phyloP scores from a whole-genome alignment of 2,888 invertebrate species.

The Eurois occulta region DNA sequence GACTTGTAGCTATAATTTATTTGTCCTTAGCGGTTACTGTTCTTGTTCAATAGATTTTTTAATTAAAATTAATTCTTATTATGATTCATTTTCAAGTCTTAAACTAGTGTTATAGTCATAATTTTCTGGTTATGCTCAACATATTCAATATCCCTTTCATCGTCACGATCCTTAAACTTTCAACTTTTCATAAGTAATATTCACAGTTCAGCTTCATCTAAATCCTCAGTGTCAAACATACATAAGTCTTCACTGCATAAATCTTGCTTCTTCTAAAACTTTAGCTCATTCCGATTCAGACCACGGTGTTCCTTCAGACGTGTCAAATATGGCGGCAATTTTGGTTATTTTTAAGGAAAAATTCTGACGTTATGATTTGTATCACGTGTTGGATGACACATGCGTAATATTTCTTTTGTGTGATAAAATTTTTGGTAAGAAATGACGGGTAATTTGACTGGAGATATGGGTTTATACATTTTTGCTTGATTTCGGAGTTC shows the following conservation, averaged over 20 bases:
- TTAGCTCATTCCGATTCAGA: constrained; percentile 73
- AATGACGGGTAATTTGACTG: constrained; percentile 51
- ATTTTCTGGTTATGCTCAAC: neutral
- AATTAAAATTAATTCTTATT: neutral
- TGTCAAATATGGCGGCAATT: constrained; percentile 76
- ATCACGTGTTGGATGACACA: constrained; percentile 68
- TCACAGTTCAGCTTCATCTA: constrained; percentile 42
- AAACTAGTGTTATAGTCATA: no score
- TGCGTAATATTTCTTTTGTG: constrained; percentile 61
- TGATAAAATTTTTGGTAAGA: constrained; percentile 54
- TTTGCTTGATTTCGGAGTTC: constrained; percentile 24
- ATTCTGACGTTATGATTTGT: constrained; percentile 72
- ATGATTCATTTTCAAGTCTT: neutral
- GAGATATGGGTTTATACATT: constrained; percentile 37
- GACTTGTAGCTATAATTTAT: neutral
- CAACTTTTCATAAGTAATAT: constrained; percentile 56
- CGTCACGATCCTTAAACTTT: constrained; percentile 8
- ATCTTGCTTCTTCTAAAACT: constrained; percentile 54
- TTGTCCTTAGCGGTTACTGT: neutral
- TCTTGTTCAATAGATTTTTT: neutral
- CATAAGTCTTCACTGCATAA: constrained; percentile 48
- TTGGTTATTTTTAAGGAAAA: constrained; percentile 70
- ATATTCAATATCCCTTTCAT: constrained; percentile 8
- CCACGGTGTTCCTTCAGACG: constrained; percentile 68
- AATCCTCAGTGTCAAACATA: constrained; percentile 59